These are phyloP conservation scores for Enteromius afrohamiltoni DNA, from an alignment of 2,797 vertebrate genomes.

Conservation along the genomic window DNA sequence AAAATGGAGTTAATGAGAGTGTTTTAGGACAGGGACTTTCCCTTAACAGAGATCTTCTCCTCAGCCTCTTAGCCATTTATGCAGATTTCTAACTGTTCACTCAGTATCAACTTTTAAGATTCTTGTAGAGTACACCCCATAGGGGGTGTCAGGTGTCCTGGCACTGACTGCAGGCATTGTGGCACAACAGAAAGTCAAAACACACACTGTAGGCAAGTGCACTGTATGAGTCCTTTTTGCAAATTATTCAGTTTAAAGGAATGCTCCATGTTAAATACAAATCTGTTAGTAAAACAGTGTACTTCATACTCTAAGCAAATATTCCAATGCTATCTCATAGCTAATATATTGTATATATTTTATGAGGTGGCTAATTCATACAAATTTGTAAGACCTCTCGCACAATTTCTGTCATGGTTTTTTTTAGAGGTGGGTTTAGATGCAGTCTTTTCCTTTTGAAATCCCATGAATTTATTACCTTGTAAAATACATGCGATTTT, in stretches of 20 bases:
- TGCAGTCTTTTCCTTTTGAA: too few species aligned
- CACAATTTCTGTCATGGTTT: background rate
- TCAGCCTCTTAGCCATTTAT: slow-evolving; percentile 40
- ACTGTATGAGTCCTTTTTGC: background rate
- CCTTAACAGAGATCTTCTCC: slow-evolving; percentile 30
- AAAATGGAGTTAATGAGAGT: slow-evolving; percentile 49
- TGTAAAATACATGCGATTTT: background rate
- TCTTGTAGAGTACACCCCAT: slow-evolving; percentile 54
- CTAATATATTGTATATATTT: background rate
- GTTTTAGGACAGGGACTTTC: slow-evolving; percentile 40
- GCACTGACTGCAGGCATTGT: slow-evolving; percentile 39
- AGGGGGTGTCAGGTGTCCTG: slow-evolving; percentile 55
- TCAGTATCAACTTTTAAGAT: slow-evolving; percentile 47
- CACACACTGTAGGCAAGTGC: background rate
- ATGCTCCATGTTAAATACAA: background rate
- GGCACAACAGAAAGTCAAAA: slow-evolving; percentile 25
- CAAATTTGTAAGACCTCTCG: background rate
- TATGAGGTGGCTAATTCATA: background rate
- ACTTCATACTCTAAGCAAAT: background rate
- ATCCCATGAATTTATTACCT: background rate
- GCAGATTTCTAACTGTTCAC: slow-evolving; percentile 39
- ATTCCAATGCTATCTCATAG: background rate
- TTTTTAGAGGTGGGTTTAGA: background rate
- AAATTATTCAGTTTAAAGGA: slow-evolving; percentile 2
- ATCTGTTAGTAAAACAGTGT: background rate